Base-by-base conservation (phyloP, 2,113 vertebrate species). In the Ptilonorhynchus violaceus region DNA sequence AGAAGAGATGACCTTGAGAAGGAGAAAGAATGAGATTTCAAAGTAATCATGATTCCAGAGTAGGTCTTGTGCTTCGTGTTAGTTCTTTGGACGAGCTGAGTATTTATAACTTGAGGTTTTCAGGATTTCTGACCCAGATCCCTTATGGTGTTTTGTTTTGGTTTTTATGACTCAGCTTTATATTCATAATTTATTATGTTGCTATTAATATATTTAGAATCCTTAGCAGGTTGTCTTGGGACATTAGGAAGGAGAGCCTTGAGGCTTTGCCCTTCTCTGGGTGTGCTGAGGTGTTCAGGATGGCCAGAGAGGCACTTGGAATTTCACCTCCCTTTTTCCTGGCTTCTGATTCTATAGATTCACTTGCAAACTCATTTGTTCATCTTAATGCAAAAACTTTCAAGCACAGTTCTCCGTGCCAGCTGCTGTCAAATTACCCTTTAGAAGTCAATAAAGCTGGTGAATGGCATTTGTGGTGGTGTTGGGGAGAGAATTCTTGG, bases 391-490 rank as follows among this genome's bases (percentile, higher is more conserved):
- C 37, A 70, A 8, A 86, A 94, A 94, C 70, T 96, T 95, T 44
- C 52, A 73, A 88, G 21, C 59, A 33, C 86, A 92, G 93, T 79
- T 92, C 82, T 88, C 21, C 6, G 7, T 94, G 42, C 70, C 93
- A 96, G 93, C 92, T 96, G 95, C 95, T 94, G 77, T 94, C 93
- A 91, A 75, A 75, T 92, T 60, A 56, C 81, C 81, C 66, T 88
- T 93, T 85, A 80, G 89, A 87, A 96, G 96, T 90, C 92, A 85
- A 41, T 95, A 87, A 95, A 95, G 85, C 85, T 85, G 79, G 69
- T 73, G 85, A 90, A 69, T 95, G 94, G 92, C 76, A 49, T 85
- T 96, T 87, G 80, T 89, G 83, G 73, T 92, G 92, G 70, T 95
- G 91, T 9, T 88, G 88, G 70, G 82, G 28, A 92, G 85, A 74